Percentiles rank a stretch among this genome's conserved stretches.
Evolutionary conservation across 2,113 vertebrate species (phyloP).

Genomic region (Leucopternis melanops): DNA sequence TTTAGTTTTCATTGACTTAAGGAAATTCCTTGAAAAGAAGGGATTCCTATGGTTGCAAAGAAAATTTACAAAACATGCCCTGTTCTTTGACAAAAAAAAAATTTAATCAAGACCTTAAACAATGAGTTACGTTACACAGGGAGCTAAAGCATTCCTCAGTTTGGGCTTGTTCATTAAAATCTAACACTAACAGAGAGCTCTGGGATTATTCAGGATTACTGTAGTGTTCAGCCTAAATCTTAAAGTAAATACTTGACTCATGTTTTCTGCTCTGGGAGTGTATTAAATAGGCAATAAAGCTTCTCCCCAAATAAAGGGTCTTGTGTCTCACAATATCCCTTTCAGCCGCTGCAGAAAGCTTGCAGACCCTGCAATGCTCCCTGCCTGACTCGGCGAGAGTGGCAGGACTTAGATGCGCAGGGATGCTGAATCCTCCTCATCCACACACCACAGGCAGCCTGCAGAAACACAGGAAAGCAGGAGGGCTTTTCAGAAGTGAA

Average conservation of each 20-base stretch:
- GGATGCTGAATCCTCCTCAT: neutral
- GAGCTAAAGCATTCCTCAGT: neutral
- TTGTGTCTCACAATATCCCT: neutral
- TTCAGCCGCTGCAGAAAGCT: neutral
- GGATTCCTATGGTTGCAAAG: neutral
- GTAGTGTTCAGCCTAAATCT: neutral
- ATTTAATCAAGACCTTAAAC: neutral
- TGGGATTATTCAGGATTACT: neutral
- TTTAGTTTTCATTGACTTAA: neutral
- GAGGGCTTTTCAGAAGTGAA: neutral
- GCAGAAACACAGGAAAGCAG: neutral
- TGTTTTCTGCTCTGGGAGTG: neutral
- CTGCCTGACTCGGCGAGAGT: neutral
- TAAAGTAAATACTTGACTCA: neutral
- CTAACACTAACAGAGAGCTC: neutral
- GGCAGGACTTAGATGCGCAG: neutral
- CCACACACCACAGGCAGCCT: neutral
- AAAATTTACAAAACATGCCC: neutral
- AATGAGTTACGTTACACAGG: neutral
- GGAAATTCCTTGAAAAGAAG: neutral
- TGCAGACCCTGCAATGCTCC: neutral
- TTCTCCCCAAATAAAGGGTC: neutral
- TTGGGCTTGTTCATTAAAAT: neutral
- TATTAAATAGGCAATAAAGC: neutral
- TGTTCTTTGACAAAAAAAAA: neutral